Conservation (phyloP, 2,113 vertebrate species). For the Ramphastos sulfuratus region DNA sequence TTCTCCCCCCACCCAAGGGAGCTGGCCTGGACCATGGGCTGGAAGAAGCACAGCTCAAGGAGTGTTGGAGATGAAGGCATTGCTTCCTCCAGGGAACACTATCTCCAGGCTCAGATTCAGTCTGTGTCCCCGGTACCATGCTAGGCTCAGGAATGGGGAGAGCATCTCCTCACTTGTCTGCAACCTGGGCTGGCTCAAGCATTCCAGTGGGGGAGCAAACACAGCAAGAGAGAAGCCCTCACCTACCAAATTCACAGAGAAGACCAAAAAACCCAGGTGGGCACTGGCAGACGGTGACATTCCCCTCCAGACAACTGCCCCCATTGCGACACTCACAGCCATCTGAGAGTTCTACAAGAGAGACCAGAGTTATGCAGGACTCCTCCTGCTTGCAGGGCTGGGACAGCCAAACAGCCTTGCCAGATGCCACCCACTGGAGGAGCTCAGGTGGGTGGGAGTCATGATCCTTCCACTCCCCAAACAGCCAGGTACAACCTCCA, state of each 20-base stretch:
- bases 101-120: background rate
- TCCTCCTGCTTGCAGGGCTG: background rate
- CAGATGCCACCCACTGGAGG: background rate
- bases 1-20: background rate
- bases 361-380: background rate
- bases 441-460: background rate
- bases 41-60: background rate
- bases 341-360: conserved; percentile 68
- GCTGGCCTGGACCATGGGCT: background rate
- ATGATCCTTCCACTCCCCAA: background rate
- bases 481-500: background rate
- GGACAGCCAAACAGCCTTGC: background rate
- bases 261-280: conserved; percentile 90
- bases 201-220: background rate
- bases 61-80: background rate
- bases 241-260: conserved; percentile 93
- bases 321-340: conserved; percentile 91
- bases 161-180: no score
- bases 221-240: background rate
- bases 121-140: background rate
- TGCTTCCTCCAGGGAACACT: background rate
- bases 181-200: background rate
- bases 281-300: conserved; percentile 88
- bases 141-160: background rate
- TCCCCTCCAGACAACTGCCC: conserved; percentile 85